phyloP scores from a whole-genome alignment of 2,113 vertebrate species.

The Carollia perspicillata region DNA sequence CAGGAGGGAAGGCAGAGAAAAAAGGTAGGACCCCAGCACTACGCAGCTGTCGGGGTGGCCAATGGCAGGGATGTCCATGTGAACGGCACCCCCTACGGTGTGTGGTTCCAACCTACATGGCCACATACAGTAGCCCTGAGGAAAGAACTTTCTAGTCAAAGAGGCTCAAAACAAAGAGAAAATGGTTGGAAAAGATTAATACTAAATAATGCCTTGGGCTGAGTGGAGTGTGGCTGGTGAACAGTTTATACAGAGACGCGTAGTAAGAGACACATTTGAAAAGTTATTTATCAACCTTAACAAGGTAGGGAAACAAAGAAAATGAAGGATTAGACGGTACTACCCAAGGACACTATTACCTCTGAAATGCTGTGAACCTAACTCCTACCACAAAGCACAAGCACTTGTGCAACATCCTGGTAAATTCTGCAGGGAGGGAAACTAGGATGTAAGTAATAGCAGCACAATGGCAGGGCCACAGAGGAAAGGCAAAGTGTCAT shows the following conservation, averaged over 20 bases:
- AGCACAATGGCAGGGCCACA: not conserved
- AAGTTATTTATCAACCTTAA: not conserved
- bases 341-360: not conserved
- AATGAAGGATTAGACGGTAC: not conserved
- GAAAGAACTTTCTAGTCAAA: not conserved
- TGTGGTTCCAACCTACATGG: not conserved
- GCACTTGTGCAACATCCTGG: not conserved
- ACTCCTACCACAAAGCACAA: not conserved
- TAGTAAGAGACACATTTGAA: not conserved
- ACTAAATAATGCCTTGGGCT: not conserved
- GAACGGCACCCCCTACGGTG: not conserved
- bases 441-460: not conserved
- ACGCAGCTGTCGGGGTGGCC: not conserved
- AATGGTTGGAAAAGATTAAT: not conserved
- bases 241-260: not conserved
- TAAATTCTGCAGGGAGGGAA: not conserved
- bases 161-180: not conserved
- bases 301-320: not conserved
- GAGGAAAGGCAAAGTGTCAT: not conserved
- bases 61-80: accelerated
- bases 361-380: not conserved
- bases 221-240: not conserved
- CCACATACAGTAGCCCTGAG: not conserved
- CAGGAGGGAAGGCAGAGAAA: not conserved
- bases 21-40: not conserved